These are phyloP conservation scores for Nudaria mundana DNA, from an alignment of 2,888 invertebrate genomes.

Conservation along the genomic window DNA sequence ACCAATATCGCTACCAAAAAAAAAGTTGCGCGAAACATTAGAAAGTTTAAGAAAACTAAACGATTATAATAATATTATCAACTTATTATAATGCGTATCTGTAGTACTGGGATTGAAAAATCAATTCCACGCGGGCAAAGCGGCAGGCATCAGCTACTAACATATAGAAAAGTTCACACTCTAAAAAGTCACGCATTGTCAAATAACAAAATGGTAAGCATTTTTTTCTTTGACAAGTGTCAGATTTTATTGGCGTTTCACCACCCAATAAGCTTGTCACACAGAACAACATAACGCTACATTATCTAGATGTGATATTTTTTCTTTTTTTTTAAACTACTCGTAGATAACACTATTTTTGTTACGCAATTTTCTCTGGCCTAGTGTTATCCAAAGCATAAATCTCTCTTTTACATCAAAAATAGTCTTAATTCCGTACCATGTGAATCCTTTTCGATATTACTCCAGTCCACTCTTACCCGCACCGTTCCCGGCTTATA, in stretches of 20 bases:
- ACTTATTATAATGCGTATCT: too few species aligned
- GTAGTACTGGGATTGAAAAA: too few species aligned
- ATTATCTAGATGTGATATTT: conserved; percentile 37
- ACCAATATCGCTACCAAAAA: too few species aligned
- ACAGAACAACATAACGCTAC: conserved; percentile 32
- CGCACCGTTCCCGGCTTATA: neutral
- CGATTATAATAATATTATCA: too few species aligned
- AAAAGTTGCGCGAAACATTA: too few species aligned
- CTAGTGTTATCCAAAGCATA: too few species aligned
- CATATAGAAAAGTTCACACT: conserved; percentile 9
- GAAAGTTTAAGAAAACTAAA: too few species aligned
- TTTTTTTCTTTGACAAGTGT: conserved; percentile 60
- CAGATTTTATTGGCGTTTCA: conserved; percentile 65
- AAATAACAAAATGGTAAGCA: conserved; percentile 48
- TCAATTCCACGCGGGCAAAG: too few species aligned
- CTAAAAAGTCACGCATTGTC: conserved; percentile 15
- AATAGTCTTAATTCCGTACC: neutral
- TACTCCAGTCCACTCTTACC: neutral
- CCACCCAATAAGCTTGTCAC: conserved; percentile 58
- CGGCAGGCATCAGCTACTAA: too few species aligned
- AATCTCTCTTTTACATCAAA: neutral
- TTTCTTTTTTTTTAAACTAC: neutral
- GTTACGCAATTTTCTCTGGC: too few species aligned
- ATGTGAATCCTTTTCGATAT: neutral
- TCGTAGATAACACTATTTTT: too few species aligned